These are phyloP conservation scores for Cyprinodon tularosa DNA, from an alignment of 2,113 vertebrate genomes.

Conservation along the genomic window DNA sequence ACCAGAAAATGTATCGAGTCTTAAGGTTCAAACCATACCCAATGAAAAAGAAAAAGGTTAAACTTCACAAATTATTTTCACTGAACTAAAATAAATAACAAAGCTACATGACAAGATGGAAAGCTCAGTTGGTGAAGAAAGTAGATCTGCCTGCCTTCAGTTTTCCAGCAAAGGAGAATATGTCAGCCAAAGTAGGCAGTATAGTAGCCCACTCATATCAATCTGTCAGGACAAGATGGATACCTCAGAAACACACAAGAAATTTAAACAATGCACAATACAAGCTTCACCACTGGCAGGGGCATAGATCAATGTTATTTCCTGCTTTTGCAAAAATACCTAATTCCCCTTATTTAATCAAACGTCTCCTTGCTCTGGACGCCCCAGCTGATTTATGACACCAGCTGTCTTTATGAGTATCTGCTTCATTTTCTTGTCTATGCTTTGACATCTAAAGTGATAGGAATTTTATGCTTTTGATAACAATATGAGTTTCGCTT, in stretches of 20 bases:
- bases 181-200: constrained; percentile 7
- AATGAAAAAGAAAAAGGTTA: background rate
- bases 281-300: constrained; percentile 64
- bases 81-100: constrained; percentile 41
- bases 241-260: constrained; percentile 56
- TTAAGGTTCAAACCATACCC: background rate
- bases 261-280: constrained; percentile 68
- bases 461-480: constrained; percentile 83
- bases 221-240: constrained; percentile 50
- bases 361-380: constrained; percentile 55
- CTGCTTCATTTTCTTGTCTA: constrained; percentile 80
- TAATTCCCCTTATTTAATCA: constrained; percentile 82
- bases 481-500: constrained; percentile 83
- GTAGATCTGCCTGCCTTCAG: constrained; percentile 11
- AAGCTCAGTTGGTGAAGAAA: constrained; percentile 39
- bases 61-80: background rate
- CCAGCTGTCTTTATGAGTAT: constrained; percentile 79
- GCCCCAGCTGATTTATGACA: constrained; percentile 70
- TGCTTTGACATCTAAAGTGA: constrained; percentile 82
- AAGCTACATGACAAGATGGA: constrained; percentile 48
- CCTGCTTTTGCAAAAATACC: constrained; percentile 78
- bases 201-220: constrained; percentile 38
- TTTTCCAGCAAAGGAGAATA: constrained; percentile 15
- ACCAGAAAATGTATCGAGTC: too few relatives aligned
- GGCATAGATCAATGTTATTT: constrained; percentile 78